Evolutionary conservation across 2,888 invertebrate species (phyloP).

Genomic region (Pegoplata infirma): DNA sequence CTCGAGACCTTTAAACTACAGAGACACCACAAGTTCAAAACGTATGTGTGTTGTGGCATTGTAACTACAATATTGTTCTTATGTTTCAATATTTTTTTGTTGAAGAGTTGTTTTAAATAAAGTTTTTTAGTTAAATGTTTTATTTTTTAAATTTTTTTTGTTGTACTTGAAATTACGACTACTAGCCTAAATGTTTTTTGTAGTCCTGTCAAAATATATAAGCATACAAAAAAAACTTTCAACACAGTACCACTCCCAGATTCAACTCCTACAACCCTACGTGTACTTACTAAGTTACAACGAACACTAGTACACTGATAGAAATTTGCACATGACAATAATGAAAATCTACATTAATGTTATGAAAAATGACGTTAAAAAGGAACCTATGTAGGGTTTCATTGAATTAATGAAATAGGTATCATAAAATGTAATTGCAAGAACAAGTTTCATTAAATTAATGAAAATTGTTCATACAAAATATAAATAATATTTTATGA

Average conservation of each 20-base stretch:
- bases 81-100: background rate
- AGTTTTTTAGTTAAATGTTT: constrained; percentile 11
- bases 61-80: background rate
- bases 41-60: background rate
- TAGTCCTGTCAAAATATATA: constrained; percentile 24
- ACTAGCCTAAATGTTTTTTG: constrained; percentile 43
- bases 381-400: too few relatives aligned
- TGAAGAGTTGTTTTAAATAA: constrained; percentile 7
- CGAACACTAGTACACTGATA: background rate
- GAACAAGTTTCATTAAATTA: too few relatives aligned
- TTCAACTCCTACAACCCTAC: background rate
- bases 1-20: constrained; percentile 41
- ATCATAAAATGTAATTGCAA: too few relatives aligned
- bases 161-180: constrained; percentile 18
- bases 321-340: too few relatives aligned
- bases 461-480: too few relatives aligned
- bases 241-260: background rate
- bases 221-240: background rate
- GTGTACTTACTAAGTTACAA: background rate
- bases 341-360: too few relatives aligned
- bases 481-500: too few relatives aligned
- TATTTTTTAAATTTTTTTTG: constrained; percentile 29
- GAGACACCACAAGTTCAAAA: constrained; percentile 3
- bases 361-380: too few relatives aligned
- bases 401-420: too few relatives aligned